Evolutionary conservation across 2,113 vertebrate species (phyloP), one percentile per base, ranked within the genome.

Genomic region (Elachura formosa): DNA sequence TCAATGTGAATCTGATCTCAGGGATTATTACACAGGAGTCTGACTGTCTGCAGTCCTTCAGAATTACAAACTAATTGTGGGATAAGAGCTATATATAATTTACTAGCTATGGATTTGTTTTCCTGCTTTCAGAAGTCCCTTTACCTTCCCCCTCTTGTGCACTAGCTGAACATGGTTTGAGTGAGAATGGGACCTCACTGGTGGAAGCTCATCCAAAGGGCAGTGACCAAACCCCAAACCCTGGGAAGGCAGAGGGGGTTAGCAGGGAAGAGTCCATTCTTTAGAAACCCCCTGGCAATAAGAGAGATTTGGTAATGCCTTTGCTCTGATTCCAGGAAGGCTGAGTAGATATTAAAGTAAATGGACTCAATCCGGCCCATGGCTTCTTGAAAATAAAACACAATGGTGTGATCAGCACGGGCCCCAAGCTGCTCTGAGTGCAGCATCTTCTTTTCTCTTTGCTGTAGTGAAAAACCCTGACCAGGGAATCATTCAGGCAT

Each of bases 21-120:
- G 86, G 95, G 94, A 96, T 97, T 97, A 92, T 91, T 96, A 96
- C 92, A 85, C 69, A 95, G 94, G 97, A 97, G 96, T 94, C 95
- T 93, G 91, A 62, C 74, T 96, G 88, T 96, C 92, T 96, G 95
- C 75, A 96, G 88, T 61, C 93, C 89, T 96, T 94, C 91, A 89
- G 96, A 96, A 95, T 91, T 96, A 95, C 95, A 96, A 96, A 95
- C 88, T 89, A 79, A 75, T 96, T 96, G 92, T 93, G 90, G 94
- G 86, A 94, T 94, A 95, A 95, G 56, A 94, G 87, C 90, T 94
- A 59, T 80, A 85, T 89, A 91, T 96, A 96, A 97, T 94, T 94
- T 92, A 94, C 91, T 85, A 97, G 94, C 93, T 96, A 88, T 94
- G 89, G 91, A 93, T 96, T 93, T 97, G 90, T 96, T 97, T 94